Percentiles rank a stretch among this genome's conserved stretches.
phyloP scores from a whole-genome alignment of 1,140 invertebrate species.

The Batillaria attramentaria region DNA sequence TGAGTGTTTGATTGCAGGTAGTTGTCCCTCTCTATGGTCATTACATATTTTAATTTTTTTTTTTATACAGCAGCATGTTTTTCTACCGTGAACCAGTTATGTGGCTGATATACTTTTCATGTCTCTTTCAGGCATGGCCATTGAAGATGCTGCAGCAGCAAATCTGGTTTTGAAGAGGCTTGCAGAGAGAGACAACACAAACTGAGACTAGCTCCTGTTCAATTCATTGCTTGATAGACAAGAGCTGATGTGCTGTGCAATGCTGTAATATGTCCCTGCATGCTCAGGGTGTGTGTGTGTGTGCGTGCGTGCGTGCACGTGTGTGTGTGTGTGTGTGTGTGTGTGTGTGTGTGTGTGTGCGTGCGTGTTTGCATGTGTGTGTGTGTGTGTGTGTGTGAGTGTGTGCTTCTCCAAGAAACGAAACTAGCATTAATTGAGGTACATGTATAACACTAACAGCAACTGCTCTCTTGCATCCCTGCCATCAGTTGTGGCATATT shows the following conservation, averaged over 20 bases:
- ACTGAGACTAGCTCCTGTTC: not conserved
- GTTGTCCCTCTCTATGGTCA: not conserved
- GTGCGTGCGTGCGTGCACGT: not conserved
- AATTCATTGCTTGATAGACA: not conserved
- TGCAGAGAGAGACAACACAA: not conserved
- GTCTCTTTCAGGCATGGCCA: slow-evolving; percentile 71
- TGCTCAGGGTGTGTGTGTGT: not conserved
- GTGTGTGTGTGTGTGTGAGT: not conserved
- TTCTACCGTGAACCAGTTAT: not conserved
- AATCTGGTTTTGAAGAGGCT: slow-evolving; percentile 70
- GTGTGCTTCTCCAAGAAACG: not conserved
- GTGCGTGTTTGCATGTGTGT: not conserved
- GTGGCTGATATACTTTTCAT: slow-evolving; percentile 7
- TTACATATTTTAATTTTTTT: not conserved
- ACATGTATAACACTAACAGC: not conserved
- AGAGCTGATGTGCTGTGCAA: not conserved
- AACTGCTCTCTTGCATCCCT: not conserved
- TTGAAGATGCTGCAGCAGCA: slow-evolving; percentile 74
- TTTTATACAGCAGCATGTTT: not conserved
- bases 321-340: not conserved
- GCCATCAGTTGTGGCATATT: not conserved
- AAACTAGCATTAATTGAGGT: too few species aligned
- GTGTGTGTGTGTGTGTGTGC: slow-evolving; percentile 13
- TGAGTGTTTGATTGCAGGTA: not conserved
- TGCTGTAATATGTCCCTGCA: not conserved